phyloP scores from a whole-genome alignment of 1,140 invertebrate genomes.

The Pantala flavescens region DNA sequence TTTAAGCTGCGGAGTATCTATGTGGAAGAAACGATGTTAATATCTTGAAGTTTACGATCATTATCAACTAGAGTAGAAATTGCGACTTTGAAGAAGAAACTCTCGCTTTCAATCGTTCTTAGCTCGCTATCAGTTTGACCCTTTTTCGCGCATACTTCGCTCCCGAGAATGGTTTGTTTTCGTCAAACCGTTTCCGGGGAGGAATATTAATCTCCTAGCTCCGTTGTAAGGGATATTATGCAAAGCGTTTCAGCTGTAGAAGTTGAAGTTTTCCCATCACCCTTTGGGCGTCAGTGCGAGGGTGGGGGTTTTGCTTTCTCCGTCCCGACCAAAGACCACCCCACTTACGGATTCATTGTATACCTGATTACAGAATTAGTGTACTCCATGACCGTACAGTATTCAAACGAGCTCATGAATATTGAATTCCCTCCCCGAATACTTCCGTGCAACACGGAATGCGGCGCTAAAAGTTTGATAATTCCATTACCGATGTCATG shows the following conservation, averaged over 20 bases:
- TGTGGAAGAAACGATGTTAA: too few relatives aligned
- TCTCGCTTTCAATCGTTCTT: too few relatives aligned
- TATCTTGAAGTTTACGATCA: too few relatives aligned
- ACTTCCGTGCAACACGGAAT: background rate
- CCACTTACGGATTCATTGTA: slow-evolving; percentile 5
- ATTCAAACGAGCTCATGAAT: slow-evolving; percentile 6
- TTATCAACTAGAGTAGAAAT: too few relatives aligned
- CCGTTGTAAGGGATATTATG: background rate
- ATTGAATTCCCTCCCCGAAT: background rate
- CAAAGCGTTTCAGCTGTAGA: background rate
- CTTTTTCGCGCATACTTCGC: too few relatives aligned
- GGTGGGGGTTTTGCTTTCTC: background rate
- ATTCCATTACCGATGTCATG: background rate
- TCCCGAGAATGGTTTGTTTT: background rate
- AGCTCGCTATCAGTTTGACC: too few relatives aligned
- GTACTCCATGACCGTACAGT: background rate
- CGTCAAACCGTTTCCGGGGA: background rate
- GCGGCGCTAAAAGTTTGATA: background rate
- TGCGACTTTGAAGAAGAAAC: too few relatives aligned
- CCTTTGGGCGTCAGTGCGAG: background rate
- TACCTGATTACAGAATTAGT: slow-evolving; percentile 4
- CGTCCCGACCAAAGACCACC: background rate
- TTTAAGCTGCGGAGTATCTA: too few relatives aligned
- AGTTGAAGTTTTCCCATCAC: slow-evolving; percentile 5
- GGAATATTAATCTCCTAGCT: slow-evolving; percentile 1